Evolutionary conservation across 2,113 vertebrate species (phyloP).

Genomic region (Psettodes erumei): DNA sequence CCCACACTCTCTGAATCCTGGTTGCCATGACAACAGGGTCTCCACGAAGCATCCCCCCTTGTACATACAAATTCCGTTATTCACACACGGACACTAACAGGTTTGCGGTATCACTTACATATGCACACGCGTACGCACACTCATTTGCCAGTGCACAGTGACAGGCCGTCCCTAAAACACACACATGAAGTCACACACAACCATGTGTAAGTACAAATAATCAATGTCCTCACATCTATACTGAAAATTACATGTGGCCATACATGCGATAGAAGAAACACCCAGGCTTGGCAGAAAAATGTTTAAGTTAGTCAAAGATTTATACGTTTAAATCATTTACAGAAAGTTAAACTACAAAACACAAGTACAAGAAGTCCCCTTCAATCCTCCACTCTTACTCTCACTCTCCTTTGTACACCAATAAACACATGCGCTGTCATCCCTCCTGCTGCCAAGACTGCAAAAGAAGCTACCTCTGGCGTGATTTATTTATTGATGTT

Average conservation of each 20-base stretch:
- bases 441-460: constrained; percentile 28
- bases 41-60: constrained; percentile 62
- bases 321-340: no score
- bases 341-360: constrained; percentile 42
- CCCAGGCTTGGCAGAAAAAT: neutral
- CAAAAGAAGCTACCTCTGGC: constrained; percentile 53
- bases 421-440: constrained; percentile 25
- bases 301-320: constrained; percentile 28
- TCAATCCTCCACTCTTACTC: constrained; percentile 3
- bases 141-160: constrained; percentile 16
- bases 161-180: constrained; percentile 10
- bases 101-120: constrained; percentile 61
- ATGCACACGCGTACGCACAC: constrained; percentile 59
- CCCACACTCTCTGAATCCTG: constrained; percentile 69
- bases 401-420: constrained; percentile 18
- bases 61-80: constrained; percentile 83
- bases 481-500: constrained; percentile 84
- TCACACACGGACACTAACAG: constrained; percentile 74
- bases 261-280: constrained; percentile 1
- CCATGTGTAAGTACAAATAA: constrained; percentile 10
- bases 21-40: constrained; percentile 81
- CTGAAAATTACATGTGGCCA: neutral
- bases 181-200: constrained; percentile 6
- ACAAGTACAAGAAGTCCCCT: constrained; percentile 30
- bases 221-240: constrained; percentile 1